phyloP scores from a whole-genome alignment of 2,797 vertebrate genomes.

The Aplochiton taeniatus region DNA sequence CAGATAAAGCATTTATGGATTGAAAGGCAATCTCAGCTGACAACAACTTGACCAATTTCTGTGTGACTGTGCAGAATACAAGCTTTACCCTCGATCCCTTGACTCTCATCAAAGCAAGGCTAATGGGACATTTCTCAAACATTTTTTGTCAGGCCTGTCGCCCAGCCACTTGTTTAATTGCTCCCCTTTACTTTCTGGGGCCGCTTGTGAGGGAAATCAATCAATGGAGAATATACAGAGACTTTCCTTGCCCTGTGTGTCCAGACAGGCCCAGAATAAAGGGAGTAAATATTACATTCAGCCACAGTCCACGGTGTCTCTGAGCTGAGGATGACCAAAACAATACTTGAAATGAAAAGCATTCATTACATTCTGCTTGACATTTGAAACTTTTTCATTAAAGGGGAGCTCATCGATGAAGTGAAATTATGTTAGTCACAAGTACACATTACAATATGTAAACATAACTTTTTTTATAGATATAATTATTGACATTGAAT shows the following conservation, averaged over 20 bases:
- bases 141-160: constrained; percentile 59
- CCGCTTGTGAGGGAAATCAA: constrained; percentile 54
- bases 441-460: no score
- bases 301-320: constrained; percentile 13
- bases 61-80: constrained; percentile 58
- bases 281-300: constrained; percentile 25
- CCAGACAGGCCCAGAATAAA: constrained; percentile 31
- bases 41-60: constrained; percentile 47
- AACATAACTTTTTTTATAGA: no score
- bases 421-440: no score
- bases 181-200: constrained; percentile 56
- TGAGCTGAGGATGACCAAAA: constrained; percentile 8
- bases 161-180: constrained; percentile 58
- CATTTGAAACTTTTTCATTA: no score
- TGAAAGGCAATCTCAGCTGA: constrained; percentile 44
- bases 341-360: not conserved
- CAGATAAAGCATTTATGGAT: constrained; percentile 63
- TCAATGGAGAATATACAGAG: constrained; percentile 45
- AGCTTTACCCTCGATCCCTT: constrained; percentile 45
- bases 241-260: constrained; percentile 26
- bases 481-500: no score
- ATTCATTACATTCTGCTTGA: no score
- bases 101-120: constrained; percentile 48
- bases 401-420: no score
- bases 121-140: constrained; percentile 62